Evolutionary conservation across 2,888 invertebrate genomes (phyloP).

Genomic region (Scelioninae gen. 1): DNA sequence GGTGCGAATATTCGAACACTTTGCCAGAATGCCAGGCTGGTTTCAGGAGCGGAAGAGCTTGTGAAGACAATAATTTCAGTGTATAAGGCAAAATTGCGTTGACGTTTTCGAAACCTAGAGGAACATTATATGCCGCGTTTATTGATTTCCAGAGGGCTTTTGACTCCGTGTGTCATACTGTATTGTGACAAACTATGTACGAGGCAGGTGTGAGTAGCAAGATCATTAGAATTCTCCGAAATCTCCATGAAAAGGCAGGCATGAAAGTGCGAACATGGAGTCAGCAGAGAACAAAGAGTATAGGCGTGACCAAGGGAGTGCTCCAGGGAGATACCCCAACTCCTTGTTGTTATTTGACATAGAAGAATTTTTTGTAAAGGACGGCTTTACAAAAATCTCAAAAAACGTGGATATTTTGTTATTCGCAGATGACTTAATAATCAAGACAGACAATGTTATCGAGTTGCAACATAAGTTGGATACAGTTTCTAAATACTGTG

Average conservation of each 20-base stretch:
- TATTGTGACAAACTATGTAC: constrained; percentile 50
- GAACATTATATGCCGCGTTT: constrained; percentile 69
- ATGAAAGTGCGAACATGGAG: too few species aligned
- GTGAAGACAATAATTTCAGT: constrained; percentile 72
- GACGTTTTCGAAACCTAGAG: constrained; percentile 51
- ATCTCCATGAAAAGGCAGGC: constrained; percentile 1
- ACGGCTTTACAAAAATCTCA: too few species aligned
- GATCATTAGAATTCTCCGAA: background rate
- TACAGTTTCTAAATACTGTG: too few species aligned
- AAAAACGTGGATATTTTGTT: too few species aligned
- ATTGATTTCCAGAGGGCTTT: constrained; percentile 71
- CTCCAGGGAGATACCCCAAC: too few species aligned
- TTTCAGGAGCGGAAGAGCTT: constrained; percentile 65
- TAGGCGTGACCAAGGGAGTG: too few species aligned
- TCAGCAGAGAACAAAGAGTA: too few species aligned
- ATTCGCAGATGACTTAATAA: too few species aligned
- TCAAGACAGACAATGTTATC: too few species aligned
- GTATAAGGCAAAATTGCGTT: constrained; percentile 55
- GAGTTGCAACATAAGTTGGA: too few species aligned
- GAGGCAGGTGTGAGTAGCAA: background rate
- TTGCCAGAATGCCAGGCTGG: constrained; percentile 73
- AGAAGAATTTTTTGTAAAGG: too few species aligned
- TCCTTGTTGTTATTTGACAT: too few species aligned
- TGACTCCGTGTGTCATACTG: constrained; percentile 64
- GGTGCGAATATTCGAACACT: constrained; percentile 66